Percentiles rank a stretch among this genome's conserved stretches.
phyloP scores from a whole-genome alignment of 2,888 invertebrate genomes.

The Euplexia lucipara region DNA sequence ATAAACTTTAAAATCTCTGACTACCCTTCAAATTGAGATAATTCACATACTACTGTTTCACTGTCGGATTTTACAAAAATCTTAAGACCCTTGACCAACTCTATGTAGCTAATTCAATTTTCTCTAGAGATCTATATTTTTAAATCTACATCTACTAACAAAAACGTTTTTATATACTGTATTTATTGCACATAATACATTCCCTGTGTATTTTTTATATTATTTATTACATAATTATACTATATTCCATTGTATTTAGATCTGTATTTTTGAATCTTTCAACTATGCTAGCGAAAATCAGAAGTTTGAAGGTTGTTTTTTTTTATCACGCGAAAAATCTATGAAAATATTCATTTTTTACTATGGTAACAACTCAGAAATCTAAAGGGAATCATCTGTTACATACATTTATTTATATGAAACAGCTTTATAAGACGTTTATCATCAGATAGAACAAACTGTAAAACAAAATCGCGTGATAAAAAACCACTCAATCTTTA shows the following conservation, averaged over 20 bases:
- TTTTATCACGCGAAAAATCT: too few relatives aligned
- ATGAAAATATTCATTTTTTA: too few relatives aligned
- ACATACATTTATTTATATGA: too few relatives aligned
- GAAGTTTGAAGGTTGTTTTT: too few relatives aligned
- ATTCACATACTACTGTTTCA: constrained; percentile 9
- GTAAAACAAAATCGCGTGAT: too few relatives aligned
- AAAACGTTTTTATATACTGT: constrained; percentile 61
- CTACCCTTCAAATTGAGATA: constrained; percentile 30
- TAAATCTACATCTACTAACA: constrained; percentile 59
- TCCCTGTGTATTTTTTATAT: constrained; percentile 78
- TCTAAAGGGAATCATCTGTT: too few relatives aligned
- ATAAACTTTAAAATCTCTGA: constrained; percentile 26
- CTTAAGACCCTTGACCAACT: constrained; percentile 53
- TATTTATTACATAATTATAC: constrained; percentile 67
- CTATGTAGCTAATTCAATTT: constrained; percentile 48
- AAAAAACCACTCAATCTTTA: too few relatives aligned
- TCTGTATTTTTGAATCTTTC: constrained; percentile 75
- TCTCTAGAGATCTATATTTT: constrained; percentile 64
- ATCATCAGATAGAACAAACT: too few relatives aligned
- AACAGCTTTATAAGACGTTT: too few relatives aligned
- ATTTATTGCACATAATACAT: constrained; percentile 74
- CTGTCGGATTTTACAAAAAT: constrained; percentile 31
- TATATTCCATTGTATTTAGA: constrained; percentile 66
- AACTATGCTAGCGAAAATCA: constrained; percentile 29
- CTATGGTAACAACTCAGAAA: too few relatives aligned